Percentiles rank a stretch among this genome's conserved stretches.
Conservation (phyloP, 2,113 vertebrate genomes). For the Gallinago undulata region DNA sequence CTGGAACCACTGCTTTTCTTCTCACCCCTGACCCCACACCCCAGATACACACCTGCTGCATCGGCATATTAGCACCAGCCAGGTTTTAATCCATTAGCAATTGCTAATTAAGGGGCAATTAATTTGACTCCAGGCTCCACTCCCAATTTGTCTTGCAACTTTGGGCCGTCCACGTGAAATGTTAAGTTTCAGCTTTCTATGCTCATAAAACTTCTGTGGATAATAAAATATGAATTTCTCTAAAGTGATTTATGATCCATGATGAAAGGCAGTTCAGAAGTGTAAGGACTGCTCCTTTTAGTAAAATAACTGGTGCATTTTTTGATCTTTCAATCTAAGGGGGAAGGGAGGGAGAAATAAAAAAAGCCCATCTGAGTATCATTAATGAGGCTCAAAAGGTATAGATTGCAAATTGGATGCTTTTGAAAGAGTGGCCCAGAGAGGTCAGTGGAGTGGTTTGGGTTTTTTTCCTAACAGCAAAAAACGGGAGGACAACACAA, state of each 20-base stretch:
- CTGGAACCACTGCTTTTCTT: neutral
- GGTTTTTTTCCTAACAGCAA: neutral
- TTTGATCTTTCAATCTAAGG: conserved; percentile 36
- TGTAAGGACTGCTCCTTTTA: conserved; percentile 13
- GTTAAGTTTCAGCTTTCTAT: neutral
- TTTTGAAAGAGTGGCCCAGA: neutral
- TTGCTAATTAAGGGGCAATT: conserved; percentile 18
- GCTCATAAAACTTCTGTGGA: neutral
- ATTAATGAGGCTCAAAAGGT: conserved; percentile 30
- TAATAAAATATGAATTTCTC: conserved; percentile 13
- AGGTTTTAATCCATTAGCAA: conserved; percentile 15
- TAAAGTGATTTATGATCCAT: conserved; percentile 30
- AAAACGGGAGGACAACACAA: neutral
- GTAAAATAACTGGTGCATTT: conserved; percentile 40
- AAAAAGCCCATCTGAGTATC: neutral
- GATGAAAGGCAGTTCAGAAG: conserved; percentile 43
- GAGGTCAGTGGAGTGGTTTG: neutral
- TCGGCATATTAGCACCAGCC: neutral
- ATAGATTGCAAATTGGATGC: conserved; percentile 1
- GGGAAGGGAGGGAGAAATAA: neutral
- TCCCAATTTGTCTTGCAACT: conserved; percentile 2
- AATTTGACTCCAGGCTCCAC: neutral
- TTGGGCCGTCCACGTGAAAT: neutral
- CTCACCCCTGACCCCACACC: neutral
- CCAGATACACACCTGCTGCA: accelerated